These are phyloP conservation scores for Cheilosia impressa DNA, from an alignment of 2,888 invertebrate species.

Conservation along the genomic window DNA sequence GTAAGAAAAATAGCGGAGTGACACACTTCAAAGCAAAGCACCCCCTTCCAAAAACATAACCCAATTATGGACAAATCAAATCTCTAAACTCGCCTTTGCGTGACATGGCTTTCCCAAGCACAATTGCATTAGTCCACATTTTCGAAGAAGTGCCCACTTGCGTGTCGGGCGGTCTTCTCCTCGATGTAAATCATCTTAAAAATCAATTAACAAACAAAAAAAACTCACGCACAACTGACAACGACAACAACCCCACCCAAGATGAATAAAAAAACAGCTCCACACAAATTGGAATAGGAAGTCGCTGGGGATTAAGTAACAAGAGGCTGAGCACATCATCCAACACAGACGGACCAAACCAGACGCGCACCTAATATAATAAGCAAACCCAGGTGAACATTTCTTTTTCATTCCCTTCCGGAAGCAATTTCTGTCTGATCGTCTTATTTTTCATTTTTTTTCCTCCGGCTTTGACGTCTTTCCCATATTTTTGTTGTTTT, in stretches of 20 bases:
- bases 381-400: conserved; percentile 67
- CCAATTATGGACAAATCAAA: background rate
- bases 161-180: conserved; percentile 1
- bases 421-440: conserved; percentile 66
- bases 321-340: conserved; percentile 34
- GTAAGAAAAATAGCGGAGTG: background rate
- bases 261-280: conserved; percentile 33
- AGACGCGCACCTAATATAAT: conserved; percentile 20
- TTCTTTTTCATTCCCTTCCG: conserved; percentile 44
- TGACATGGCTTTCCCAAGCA: background rate
- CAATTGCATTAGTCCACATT: background rate
- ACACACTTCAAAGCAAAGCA: background rate
- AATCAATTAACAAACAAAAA: conserved; percentile 50
- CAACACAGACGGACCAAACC: conserved; percentile 36
- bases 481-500: conserved; percentile 18
- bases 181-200: conserved; percentile 30
- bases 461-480: background rate
- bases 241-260: conserved; percentile 47
- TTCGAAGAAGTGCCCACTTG: background rate
- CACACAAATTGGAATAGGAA: conserved; percentile 71
- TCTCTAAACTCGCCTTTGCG: background rate
- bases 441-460: background rate
- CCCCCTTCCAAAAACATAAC: background rate
- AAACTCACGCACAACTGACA: conserved; percentile 23
- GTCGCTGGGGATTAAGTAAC: conserved; percentile 57